Percentiles rank a stretch among this genome's conserved stretches.
phyloP scores from a whole-genome alignment of 2,113 vertebrate species.

The Vidua macroura region DNA sequence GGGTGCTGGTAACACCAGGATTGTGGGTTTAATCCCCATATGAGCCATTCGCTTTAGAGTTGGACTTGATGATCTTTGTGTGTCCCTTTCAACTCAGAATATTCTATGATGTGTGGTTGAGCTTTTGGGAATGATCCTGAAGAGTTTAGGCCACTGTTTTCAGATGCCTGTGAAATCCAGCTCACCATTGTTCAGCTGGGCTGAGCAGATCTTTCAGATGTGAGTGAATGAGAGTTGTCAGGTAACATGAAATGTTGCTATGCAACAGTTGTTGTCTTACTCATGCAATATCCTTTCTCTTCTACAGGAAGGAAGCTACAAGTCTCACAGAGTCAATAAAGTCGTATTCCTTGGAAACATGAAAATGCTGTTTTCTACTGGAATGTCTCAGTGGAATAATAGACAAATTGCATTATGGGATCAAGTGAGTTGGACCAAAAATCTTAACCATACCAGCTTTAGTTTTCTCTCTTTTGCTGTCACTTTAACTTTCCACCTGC shows the following conservation, averaged over 20 bases:
- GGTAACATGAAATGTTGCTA: neutral
- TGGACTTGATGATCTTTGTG: neutral
- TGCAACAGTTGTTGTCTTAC: neutral
- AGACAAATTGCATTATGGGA: slow-evolving; percentile 90
- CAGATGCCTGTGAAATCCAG: neutral
- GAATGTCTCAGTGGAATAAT: slow-evolving; percentile 87
- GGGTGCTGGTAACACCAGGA: neutral
- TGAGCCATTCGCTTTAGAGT: neutral
- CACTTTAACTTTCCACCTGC: neutral
- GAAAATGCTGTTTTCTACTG: slow-evolving; percentile 85
- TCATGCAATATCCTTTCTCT: neutral
- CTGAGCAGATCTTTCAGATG: neutral
- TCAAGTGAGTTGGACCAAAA: slow-evolving; percentile 74
- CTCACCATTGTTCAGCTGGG: neutral
- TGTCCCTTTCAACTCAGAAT: neutral
- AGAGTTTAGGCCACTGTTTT: neutral
- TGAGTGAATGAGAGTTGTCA: neutral
- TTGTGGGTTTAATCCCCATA: neutral
- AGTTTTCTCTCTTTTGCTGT: neutral
- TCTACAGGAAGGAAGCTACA: slow-evolving; percentile 82
- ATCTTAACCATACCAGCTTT: neutral
- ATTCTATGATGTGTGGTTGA: neutral
- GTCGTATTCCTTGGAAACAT: slow-evolving; percentile 87
- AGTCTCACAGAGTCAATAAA: slow-evolving; percentile 83
- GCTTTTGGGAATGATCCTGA: neutral